These are phyloP conservation scores for Bufotes viridis DNA, from an alignment of 2,797 vertebrate species.

Conservation along the genomic window DNA sequence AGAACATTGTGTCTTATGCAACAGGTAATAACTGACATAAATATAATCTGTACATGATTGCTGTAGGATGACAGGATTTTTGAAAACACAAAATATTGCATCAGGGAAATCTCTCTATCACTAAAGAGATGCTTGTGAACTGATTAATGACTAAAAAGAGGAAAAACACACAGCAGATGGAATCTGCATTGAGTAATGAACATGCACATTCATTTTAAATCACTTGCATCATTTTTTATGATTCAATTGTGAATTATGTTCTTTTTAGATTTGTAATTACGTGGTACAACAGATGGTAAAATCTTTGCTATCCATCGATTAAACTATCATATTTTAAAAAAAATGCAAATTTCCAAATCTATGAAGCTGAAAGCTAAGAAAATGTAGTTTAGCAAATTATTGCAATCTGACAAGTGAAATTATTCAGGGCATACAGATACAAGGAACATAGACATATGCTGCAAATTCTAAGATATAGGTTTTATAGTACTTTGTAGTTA, in stretches of 20 bases:
- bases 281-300: conserved; percentile 58
- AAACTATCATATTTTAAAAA: conserved; percentile 39
- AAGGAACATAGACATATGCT: not conserved
- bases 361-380: conserved; percentile 3
- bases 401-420: not conserved
- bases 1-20: not conserved
- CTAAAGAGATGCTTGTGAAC: conserved; percentile 53
- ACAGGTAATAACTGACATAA: not conserved
- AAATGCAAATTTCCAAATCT: not conserved
- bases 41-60: not conserved
- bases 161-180: conserved; percentile 61
- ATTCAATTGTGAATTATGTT: conserved; percentile 62
- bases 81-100: conserved; percentile 42
- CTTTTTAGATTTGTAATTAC: conserved; percentile 59
- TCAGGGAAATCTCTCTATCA: conserved; percentile 45
- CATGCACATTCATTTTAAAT: conserved; percentile 61
- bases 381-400: not conserved
- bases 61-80: not conserved
- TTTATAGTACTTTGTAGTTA: not conserved
- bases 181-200: conserved; percentile 61
- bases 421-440: not conserved
- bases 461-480: not conserved
- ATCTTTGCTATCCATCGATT: conserved; percentile 51
- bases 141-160: conserved; percentile 59
- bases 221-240: conserved; percentile 62